These are phyloP conservation scores for Eriocheir sinensis DNA, from an alignment of 1,140 invertebrate genomes.

Conservation along the genomic window DNA sequence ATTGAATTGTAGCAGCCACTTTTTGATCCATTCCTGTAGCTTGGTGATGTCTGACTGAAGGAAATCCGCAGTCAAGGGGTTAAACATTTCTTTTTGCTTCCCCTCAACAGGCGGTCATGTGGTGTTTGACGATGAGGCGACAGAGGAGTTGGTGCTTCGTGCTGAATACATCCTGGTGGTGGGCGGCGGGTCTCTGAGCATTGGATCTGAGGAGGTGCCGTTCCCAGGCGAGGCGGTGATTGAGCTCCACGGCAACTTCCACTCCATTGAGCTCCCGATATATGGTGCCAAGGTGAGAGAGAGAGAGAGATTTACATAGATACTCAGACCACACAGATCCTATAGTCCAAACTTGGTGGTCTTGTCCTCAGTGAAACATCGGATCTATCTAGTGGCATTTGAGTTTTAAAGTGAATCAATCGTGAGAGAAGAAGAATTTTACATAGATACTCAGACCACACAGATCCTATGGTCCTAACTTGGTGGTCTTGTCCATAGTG, in stretches of 20 bases:
- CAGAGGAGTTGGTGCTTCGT: conserved; percentile 43
- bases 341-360: too few relatives aligned
- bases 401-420: background rate
- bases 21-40: too few relatives aligned
- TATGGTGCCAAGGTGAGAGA: conserved; percentile 72
- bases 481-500: background rate
- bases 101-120: conserved; percentile 66
- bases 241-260: conserved; percentile 64
- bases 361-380: background rate
- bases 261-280: conserved; percentile 64
- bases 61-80: too few relatives aligned
- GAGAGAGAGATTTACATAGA: background rate
- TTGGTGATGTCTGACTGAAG: too few relatives aligned
- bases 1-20: too few relatives aligned
- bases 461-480: too few relatives aligned
- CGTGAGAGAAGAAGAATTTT: background rate
- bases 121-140: conserved; percentile 67
- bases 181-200: conserved; percentile 67
- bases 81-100: too few relatives aligned
- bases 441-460: too few relatives aligned
- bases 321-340: too few relatives aligned
- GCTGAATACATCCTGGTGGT: conserved; percentile 75
- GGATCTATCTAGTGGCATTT: background rate
- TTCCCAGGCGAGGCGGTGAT: conserved; percentile 67
- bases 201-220: conserved; percentile 68